Conservation (phyloP, 2,797 vertebrate species). For the Onychomys leucogaster region DNA sequence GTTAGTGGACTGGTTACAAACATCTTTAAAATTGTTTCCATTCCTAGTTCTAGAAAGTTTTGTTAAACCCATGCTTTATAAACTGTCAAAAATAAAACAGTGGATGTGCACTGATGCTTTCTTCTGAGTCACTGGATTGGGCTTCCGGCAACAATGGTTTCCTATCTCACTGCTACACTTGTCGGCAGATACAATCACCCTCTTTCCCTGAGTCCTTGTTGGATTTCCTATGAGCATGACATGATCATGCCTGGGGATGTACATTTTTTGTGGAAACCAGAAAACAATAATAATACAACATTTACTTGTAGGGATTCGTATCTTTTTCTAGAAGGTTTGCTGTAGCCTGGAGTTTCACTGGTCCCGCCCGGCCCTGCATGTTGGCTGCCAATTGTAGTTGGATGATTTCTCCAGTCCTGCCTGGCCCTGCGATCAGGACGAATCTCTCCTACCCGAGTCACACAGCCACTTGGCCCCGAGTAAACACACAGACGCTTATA, state of each 20-base stretch:
- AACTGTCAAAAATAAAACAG: constrained; percentile 14
- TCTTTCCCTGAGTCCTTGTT: background rate
- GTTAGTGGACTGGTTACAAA: background rate
- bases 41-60: background rate
- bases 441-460: too few relatives aligned
- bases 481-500: too few relatives aligned
- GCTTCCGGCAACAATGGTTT: background rate
- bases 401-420: too few relatives aligned
- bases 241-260: too few relatives aligned
- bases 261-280: background rate
- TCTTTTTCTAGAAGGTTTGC: background rate
- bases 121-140: background rate
- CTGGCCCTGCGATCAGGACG: too few relatives aligned
- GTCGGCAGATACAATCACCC: background rate
- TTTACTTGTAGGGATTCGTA: background rate
- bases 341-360: too few relatives aligned
- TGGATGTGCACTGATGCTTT: background rate
- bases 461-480: too few relatives aligned
- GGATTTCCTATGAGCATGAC: too few relatives aligned
- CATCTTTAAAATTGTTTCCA: background rate
- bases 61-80: background rate
- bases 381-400: too few relatives aligned
- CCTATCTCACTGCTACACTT: background rate
- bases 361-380: too few relatives aligned
- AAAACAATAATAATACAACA: background rate